Percentiles rank a stretch among this genome's conserved stretches.
phyloP scores from a whole-genome alignment of 2,113 vertebrate genomes.

The Trematocara stigmaticum region DNA sequence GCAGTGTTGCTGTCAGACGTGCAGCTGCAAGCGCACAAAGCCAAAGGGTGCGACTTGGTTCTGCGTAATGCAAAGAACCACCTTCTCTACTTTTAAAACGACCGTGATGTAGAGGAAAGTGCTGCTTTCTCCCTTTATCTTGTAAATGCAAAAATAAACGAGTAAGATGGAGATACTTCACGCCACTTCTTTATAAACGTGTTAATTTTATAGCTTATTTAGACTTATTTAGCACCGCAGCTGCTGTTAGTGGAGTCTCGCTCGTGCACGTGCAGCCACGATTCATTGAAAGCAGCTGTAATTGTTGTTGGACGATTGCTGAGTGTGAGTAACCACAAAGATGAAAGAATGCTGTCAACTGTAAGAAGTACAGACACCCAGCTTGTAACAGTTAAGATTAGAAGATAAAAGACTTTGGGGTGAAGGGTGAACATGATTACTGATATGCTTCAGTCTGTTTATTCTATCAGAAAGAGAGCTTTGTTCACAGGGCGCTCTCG shows the following conservation, averaged over 20 bases:
- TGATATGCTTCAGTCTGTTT: neutral
- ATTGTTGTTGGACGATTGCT: neutral
- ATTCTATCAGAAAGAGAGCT: neutral
- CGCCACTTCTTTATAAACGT: neutral
- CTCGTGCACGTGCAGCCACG: neutral
- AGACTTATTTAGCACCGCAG: neutral
- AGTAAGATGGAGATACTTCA: fast-evolving
- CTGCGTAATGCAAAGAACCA: neutral
- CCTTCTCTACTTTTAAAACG: neutral
- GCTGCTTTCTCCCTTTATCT: neutral
- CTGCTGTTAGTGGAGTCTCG: neutral
- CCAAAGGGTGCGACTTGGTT: constrained; percentile 16
- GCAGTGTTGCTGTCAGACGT: neutral
- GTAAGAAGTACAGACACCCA: neutral
- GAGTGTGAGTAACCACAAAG: neutral
- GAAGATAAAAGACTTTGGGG: neutral
- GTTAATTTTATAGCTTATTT: neutral
- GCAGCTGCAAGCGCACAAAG: neutral
- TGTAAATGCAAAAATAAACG: fast-evolving
- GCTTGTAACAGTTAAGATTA: neutral
- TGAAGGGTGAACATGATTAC: neutral
- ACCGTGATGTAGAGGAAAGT: neutral
- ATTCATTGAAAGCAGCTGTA: neutral
- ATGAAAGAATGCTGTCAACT: neutral
- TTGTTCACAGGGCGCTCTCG: neutral